phyloP scores from a whole-genome alignment of 2,888 invertebrate species.

The Drosophila macrospina region DNA sequence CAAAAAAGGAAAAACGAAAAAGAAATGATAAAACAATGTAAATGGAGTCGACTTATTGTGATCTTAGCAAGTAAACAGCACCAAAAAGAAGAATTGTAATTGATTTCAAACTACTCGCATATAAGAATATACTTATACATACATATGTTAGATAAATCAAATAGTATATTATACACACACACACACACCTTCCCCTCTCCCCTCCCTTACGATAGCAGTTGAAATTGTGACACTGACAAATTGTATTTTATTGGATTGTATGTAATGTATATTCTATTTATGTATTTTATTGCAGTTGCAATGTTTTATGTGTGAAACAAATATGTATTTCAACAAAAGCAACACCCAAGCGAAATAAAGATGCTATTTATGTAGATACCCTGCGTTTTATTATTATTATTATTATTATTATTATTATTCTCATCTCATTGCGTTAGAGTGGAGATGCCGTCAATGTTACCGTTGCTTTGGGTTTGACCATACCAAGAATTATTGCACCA shows the following conservation, averaged over 20 bases:
- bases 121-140: constrained; percentile 9
- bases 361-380: constrained; percentile 65
- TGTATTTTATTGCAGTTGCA: constrained; percentile 60
- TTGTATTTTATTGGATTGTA: constrained; percentile 47
- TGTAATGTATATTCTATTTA: constrained; percentile 44
- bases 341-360: constrained; percentile 64
- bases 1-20: not conserved
- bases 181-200: constrained; percentile 1
- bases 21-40: constrained; percentile 13
- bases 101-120: constrained; percentile 28
- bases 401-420: too few species aligned
- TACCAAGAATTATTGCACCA: too few species aligned
- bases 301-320: constrained; percentile 62
- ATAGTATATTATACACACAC: constrained; percentile 27
- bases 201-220: not conserved
- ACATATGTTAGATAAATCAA: constrained; percentile 44
- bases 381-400: not conserved
- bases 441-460: too few species aligned
- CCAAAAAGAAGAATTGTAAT: constrained; percentile 40
- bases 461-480: too few species aligned
- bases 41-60: constrained; percentile 65
- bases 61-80: constrained; percentile 66
- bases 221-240: constrained; percentile 4
- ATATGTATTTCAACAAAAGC: constrained; percentile 10
- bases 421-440: too few species aligned